Base-by-base conservation (phyloP, 92 coral and sea anemone genomes). In the Bergia sp. region DNA sequence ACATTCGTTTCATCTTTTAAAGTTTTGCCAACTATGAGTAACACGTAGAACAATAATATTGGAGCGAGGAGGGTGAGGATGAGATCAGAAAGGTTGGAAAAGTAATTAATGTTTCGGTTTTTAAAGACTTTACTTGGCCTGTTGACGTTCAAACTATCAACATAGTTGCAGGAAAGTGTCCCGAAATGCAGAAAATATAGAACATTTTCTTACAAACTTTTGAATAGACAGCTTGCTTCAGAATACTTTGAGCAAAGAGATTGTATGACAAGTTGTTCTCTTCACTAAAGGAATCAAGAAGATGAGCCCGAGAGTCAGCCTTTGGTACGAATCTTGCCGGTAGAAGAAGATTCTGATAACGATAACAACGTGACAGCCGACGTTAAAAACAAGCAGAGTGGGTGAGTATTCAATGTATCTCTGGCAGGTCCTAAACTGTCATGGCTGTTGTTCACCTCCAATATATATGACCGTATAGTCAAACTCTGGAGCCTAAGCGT, bases 251-350 rank as follows among this genome's bases (percentile, higher is more conserved):
- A 2, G 2, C 75, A 4, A 7, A 7, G 18, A 71, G 39, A 37
- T 20, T 71, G 4, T 7, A 11, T 18, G 5, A 61, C 69, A 61
- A 29, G 29, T 50, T 50, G 4, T n/a, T n/a, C 40, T 71, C 44
- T 69, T n/a, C 29, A 3, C 50, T 11, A 66, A 29, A 80, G 77
- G 43, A 83, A 18, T 15, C 43, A 45, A 42, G 77, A 83, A 4
- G 58, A 8, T 0, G n/a, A 43, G 64, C 44, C 87, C 5, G 87
- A 83, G 43, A 69, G 87, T 23, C 87, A 83, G 47, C 87, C 87
- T 2, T 7, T 83, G 58, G 78, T 83, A 21, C 40, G 66, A n/a
- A 37, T 69, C 1, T 69, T 66, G 12, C 65, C 67, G 44, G 65
- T 20, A 67, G 21, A 83, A 1, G 87, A 83, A 6, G 73, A 29